phyloP scores from a whole-genome alignment of 2,113 vertebrate species.

The Ornithorhynchus anatinus region DNA sequence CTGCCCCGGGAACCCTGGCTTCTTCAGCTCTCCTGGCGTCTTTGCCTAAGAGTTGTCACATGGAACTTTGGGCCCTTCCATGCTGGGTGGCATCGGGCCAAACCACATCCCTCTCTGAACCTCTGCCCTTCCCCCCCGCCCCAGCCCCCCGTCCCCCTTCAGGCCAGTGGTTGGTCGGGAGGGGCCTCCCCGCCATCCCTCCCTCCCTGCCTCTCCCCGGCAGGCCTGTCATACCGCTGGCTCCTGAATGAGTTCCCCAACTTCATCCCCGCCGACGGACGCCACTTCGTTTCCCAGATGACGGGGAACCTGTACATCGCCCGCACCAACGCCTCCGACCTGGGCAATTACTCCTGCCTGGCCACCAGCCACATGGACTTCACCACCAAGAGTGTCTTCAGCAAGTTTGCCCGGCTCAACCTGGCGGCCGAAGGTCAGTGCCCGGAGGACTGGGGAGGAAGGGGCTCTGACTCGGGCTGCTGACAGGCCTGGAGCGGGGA shows the following conservation, averaged over 20 bases:
- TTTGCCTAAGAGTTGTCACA: too few relatives aligned
- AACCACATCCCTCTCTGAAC: too few relatives aligned
- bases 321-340: conserved; percentile 84
- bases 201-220: neutral
- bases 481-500: rapidly evolving
- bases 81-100: too few relatives aligned
- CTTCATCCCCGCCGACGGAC: conserved; percentile 82
- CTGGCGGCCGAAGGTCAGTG: conserved; percentile 84
- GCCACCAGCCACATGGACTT: conserved; percentile 93
- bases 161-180: neutral
- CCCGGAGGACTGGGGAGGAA: rapidly evolving
- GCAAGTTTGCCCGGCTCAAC: conserved; percentile 86
- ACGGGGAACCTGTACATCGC: conserved; percentile 95
- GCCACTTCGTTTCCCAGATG: conserved; percentile 92
- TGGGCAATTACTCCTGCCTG: conserved; percentile 91
- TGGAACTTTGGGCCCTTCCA: too few relatives aligned
- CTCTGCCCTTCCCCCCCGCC: neutral
- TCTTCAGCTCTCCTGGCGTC: too few relatives aligned
- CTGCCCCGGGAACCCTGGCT: too few relatives aligned
- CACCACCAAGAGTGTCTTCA: conserved; percentile 95
- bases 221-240: conserved; percentile 94
- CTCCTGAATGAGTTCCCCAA: conserved; percentile 92
- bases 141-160: neutral
- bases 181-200: neutral
- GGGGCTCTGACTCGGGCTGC: neutral